These are phyloP conservation scores for zebrafish (Danio rerio) DNA, from an alignment of 2,113 vertebrate genomes.

Conservation along the genomic window GRCz12tu NC_133189.1:33557001-33557500, in stretches of 20 bases:
- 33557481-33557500: constrained; percentile 33
- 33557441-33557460: constrained; percentile 14
- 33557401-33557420: constrained; percentile 36
- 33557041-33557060: neutral
- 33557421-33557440: neutral
- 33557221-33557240: constrained; percentile 22
- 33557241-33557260: constrained; percentile 18
- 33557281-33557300: constrained; percentile 11
- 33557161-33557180: constrained; percentile 14
- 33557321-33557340: constrained; percentile 11
- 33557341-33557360: constrained; percentile 26
- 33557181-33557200: neutral
- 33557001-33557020: neutral
- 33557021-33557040: neutral
- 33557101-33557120: constrained; percentile 2
- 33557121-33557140: constrained; percentile 17
- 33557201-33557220: neutral
- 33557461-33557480: constrained; percentile 34
- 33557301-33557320: constrained; percentile 19
- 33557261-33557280: constrained; percentile 19
- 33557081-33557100: neutral
- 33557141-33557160: constrained; percentile 23
- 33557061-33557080: neutral
- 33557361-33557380: constrained; percentile 43
- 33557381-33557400: constrained; percentile 44